Conservation (phyloP, 2,113 vertebrate genomes). For the Saccopteryx leptura region DNA sequence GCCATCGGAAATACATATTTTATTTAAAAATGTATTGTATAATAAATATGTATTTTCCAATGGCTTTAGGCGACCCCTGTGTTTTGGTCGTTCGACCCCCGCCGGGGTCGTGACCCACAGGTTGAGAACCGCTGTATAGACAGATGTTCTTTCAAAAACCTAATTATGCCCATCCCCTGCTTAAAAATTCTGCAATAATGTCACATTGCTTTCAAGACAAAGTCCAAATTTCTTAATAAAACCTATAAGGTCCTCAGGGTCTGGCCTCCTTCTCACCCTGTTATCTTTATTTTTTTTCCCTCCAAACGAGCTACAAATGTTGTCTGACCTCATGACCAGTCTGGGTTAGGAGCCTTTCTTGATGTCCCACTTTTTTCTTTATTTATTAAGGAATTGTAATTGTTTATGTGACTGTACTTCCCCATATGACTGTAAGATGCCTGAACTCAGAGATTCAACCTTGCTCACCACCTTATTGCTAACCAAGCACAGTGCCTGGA, state of each 20-base stretch:
- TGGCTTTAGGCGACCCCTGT: too few species aligned
- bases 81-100: too few species aligned
- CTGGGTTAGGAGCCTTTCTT: background rate
- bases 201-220: slow-evolving; percentile 12
- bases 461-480: background rate
- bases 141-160: background rate
- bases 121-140: too few species aligned
- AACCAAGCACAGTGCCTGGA: background rate
- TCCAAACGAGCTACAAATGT: background rate
- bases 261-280: background rate
- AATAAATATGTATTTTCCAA: too few species aligned
- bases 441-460: background rate
- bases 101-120: too few species aligned
- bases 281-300: background rate
- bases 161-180: background rate
- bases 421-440: background rate
- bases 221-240: background rate
- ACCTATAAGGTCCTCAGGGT: background rate
- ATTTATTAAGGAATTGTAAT: background rate
- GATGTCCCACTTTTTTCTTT: slow-evolving; percentile 7
- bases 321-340: background rate
- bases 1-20: too few species aligned
- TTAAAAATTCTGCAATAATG: slow-evolving; percentile 7
- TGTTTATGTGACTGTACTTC: background rate
- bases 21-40: too few species aligned